phyloP scores from a whole-genome alignment of 2,113 vertebrate genomes.

The Antechinus stuartii region DNA sequence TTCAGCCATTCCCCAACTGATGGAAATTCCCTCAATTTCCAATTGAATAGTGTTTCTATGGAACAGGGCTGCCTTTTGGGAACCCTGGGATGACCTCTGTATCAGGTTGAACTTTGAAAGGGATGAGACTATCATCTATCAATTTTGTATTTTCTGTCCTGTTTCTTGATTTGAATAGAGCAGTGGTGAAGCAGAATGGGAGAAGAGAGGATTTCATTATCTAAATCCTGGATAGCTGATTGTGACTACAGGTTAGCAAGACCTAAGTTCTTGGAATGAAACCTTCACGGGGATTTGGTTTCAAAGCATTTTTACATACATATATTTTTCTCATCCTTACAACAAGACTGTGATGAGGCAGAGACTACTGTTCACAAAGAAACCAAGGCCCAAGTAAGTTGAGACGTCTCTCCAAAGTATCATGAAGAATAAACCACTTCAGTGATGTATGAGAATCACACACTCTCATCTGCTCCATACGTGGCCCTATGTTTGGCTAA shows the following conservation, averaged over 20 bases:
- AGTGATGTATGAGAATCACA: not conserved
- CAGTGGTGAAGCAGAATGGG: too few relatives aligned
- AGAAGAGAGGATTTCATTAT: not conserved
- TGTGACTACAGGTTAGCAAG: not conserved
- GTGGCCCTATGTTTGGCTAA: not conserved
- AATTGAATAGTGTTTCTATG: not conserved
- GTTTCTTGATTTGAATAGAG: not conserved
- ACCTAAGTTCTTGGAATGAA: not conserved
- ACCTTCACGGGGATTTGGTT: not conserved
- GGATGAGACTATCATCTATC: not conserved
- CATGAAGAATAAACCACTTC: not conserved
- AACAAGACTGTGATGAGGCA: not conserved
- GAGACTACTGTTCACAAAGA: not conserved
- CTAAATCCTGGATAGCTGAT: not conserved
- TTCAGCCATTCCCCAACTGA: too few relatives aligned
- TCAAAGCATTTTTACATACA: slow-evolving; percentile 16
- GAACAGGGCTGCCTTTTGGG: not conserved
- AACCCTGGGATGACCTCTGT: not conserved
- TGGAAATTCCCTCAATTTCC: too few relatives aligned
- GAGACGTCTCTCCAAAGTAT: not conserved
- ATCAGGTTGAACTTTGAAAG: not conserved
- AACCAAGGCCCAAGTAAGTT: not conserved
- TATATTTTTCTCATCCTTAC: not conserved
- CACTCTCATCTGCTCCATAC: not conserved
- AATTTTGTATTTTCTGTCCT: not conserved